Percentiles rank a stretch among this genome's conserved stretches.
Conservation (phyloP, 1,140 invertebrate species). For the Nasonia longicornis region DNA sequence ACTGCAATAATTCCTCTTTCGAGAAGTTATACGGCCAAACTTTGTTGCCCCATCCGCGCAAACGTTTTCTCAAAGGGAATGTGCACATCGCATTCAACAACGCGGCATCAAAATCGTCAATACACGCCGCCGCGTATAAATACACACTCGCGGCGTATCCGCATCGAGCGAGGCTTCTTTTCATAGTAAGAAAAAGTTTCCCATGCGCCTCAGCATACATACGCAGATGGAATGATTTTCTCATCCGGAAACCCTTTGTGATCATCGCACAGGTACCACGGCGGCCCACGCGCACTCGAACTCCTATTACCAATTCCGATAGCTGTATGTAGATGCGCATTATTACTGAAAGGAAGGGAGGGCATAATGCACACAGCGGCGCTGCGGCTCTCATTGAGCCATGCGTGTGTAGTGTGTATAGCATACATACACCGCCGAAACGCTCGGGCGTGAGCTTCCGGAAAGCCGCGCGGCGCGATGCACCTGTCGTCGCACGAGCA, state of each 20-base stretch:
- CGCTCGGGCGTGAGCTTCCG: neutral
- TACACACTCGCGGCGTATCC: neutral
- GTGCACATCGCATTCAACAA: neutral
- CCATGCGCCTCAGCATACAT: neutral
- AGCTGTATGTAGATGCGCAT: neutral
- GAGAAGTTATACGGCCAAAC: neutral
- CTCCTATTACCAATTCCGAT: constrained; percentile 15
- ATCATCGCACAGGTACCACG: neutral
- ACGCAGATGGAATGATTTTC: constrained; percentile 11
- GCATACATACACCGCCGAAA: neutral
- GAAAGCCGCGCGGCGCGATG: neutral
- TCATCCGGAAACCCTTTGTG: constrained; percentile 10
- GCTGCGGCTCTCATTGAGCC: neutral
- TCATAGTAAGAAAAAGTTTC: neutral
- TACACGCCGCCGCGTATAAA: neutral
- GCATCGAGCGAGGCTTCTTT: neutral
- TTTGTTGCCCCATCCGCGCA: neutral
- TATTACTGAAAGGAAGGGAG: constrained; percentile 5
- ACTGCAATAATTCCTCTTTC: neutral
- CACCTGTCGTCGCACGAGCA: neutral
- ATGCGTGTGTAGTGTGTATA: neutral
- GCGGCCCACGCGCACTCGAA: neutral
- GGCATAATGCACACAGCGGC: neutral
- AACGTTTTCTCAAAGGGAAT: neutral
- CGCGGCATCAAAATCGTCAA: neutral